A percentile compares a stretch with the other conserved stretches of the same genome.
Evolutionary conservation across 2,888 invertebrate species (phyloP).

Genomic region (Dimorphilus gyrociliatus): DNA sequence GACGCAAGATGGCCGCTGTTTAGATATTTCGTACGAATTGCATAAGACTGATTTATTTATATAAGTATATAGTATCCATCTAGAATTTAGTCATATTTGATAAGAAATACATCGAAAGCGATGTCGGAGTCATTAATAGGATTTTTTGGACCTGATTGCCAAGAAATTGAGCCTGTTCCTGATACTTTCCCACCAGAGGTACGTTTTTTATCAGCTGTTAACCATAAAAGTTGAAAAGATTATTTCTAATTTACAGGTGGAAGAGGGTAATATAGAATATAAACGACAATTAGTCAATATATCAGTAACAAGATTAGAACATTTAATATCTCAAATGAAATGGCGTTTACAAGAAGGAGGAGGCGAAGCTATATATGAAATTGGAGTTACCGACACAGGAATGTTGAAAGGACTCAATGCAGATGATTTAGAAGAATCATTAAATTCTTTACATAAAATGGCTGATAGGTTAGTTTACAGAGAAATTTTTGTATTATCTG

Average conservation of each 20-base stretch:
- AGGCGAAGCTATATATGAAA: conserved; percentile 92
- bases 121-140: conserved; percentile 70
- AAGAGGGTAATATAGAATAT: conserved; percentile 87
- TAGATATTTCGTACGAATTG: no score
- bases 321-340: conserved; percentile 94
- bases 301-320: conserved; percentile 75
- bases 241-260: conserved; percentile 42
- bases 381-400: conserved; percentile 54
- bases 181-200: conserved; percentile 30
- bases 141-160: conserved; percentile 53
- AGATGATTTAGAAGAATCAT: conserved; percentile 66
- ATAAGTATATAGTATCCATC: no score
- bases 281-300: conserved; percentile 79
- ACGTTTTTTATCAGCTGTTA: conserved; percentile 4
- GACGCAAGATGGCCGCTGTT: no score
- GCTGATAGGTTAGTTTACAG: conserved; percentile 47
- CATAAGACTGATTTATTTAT: no score
- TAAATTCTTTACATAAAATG: conserved; percentile 70
- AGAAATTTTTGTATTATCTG: no score
- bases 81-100: no score
- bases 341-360: conserved; percentile 91
- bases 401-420: conserved; percentile 64
- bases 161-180: conserved; percentile 14
- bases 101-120: no score
- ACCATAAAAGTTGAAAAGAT: neutral